A percentile compares a stretch with the other conserved stretches of the same genome.
These are phyloP conservation scores for Pseudomyrmex flavicornis DNA, from an alignment of 1,140 invertebrate species.

Conservation along the genomic window DNA sequence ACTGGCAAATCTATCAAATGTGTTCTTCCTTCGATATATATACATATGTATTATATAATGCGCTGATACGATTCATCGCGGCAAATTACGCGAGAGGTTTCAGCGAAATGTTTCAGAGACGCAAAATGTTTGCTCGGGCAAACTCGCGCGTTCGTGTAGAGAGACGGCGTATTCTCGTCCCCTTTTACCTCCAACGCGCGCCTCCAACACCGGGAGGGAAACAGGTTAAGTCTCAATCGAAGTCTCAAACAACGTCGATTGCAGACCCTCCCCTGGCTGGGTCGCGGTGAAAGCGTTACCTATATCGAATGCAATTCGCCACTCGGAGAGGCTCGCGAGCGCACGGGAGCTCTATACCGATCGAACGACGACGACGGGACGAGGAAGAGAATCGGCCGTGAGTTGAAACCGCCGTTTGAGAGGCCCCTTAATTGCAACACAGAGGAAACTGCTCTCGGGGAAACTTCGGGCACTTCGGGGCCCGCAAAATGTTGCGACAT, in stretches of 20 bases:
- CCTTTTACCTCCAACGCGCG: background rate
- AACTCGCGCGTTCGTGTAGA: background rate
- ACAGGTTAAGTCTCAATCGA: conserved; percentile 36
- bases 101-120: background rate
- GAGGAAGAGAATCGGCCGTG: conserved; percentile 35
- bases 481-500: conserved; percentile 50
- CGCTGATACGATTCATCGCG: background rate
- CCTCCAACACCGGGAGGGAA: conserved; percentile 6
- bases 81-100: background rate
- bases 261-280: conserved; percentile 8
- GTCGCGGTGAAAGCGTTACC: conserved; percentile 43
- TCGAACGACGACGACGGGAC: conserved; percentile 18
- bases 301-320: conserved; percentile 49
- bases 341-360: conserved; percentile 43
- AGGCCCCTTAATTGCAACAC: conserved; percentile 53
- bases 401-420: conserved; percentile 55
- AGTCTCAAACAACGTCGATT: conserved; percentile 47
- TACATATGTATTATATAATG: background rate
- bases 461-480: conserved; percentile 44
- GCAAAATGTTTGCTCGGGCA: conserved; percentile 24
- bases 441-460: conserved; percentile 28
- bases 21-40: too few relatives aligned
- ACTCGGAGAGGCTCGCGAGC: conserved; percentile 7
- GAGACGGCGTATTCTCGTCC: background rate
- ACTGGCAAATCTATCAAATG: background rate